A percentile compares a stretch with the other conserved stretches of the same genome.
Conservation (phyloP, 2,797 vertebrate genomes). For the Scyliorhinus canicula region DNA sequence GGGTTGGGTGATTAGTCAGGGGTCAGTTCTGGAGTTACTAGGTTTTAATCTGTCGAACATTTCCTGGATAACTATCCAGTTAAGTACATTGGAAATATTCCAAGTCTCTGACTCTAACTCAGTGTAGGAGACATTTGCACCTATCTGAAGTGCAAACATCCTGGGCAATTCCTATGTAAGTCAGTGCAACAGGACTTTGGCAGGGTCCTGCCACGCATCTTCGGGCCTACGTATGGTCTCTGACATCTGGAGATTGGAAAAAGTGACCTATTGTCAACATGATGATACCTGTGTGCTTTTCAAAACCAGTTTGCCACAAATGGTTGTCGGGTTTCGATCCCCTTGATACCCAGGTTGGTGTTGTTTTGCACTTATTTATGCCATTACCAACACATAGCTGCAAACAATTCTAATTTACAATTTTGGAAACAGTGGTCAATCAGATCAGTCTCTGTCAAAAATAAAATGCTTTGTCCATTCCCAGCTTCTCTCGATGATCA, state of each 20-base stretch:
- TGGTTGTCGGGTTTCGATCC: background rate
- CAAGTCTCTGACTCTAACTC: too few species aligned
- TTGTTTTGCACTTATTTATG: background rate
- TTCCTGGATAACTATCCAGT: too few species aligned
- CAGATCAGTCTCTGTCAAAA: background rate
- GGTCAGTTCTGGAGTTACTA: too few species aligned
- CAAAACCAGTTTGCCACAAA: background rate
- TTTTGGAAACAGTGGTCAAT: background rate
- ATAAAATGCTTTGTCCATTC: background rate
- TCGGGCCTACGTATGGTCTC: too few species aligned
- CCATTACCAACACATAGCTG: background rate
- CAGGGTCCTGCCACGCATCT: too few species aligned
- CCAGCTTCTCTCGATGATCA: background rate
- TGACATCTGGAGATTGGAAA: too few species aligned
- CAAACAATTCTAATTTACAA: background rate
- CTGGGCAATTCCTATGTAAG: too few species aligned
- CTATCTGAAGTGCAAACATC: too few species aligned
- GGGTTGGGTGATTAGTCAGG: too few species aligned
- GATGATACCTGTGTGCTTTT: background rate
- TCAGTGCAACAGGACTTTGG: background rate
- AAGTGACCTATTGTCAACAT: background rate
- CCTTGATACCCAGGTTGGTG: background rate
- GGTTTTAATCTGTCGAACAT: too few species aligned
- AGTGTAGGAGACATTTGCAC: too few species aligned
- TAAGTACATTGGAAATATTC: too few species aligned